Base-by-base conservation (phyloP, 2,797 vertebrate species). In the Chloroceryle inda region DNA sequence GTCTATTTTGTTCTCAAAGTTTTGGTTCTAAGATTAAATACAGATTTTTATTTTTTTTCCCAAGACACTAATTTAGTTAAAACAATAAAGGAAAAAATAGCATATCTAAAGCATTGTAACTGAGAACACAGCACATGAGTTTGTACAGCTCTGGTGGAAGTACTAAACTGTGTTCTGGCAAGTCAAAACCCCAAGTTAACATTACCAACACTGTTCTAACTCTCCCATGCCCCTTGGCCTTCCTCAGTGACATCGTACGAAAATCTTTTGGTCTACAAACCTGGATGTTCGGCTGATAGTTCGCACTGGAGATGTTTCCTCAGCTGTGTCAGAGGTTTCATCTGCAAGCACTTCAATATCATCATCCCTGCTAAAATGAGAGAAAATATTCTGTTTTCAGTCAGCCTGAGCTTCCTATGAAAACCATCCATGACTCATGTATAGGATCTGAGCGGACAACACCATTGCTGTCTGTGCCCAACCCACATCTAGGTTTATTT, bases 281-380 rank as follows among this genome's bases (percentile, higher is more conserved):
- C 98, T 99, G 77, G 98, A 93, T 0, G 98, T 98, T 61, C 99
- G 98, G 97, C 97, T 98, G 73, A 98, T 44, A 3, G 96, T 68
- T 66, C 98, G 97, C 91, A 97, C 98, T 0, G 99, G 99, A 3
- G 99, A 99, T 0, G 98, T 98, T 80, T 99, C 99, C 67, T 98
- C 98, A 0, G 98, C 92, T 8, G 96, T 97, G 61, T 99, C 99
- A 8, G 98, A 98, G 62, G 98, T 97, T n/a, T 99, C 99, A 66
- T 99, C 99, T 2, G 98, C 73, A 55, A 99, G 98, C 59, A 99
- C 99, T 97, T 99, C 99, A 1, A 99, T 99, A 96, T 99, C 99
- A 88, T 99, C 99, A 19, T 99, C 99, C 97, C 99, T 99, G 98
- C 56, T 93, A 93, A 95, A 94, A 40, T 93, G 85, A 94, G 77